Evolutionary conservation across 2,797 vertebrate species (phyloP), one percentile per base, ranked within the genome.

Genomic region (Graptemys geographica): DNA sequence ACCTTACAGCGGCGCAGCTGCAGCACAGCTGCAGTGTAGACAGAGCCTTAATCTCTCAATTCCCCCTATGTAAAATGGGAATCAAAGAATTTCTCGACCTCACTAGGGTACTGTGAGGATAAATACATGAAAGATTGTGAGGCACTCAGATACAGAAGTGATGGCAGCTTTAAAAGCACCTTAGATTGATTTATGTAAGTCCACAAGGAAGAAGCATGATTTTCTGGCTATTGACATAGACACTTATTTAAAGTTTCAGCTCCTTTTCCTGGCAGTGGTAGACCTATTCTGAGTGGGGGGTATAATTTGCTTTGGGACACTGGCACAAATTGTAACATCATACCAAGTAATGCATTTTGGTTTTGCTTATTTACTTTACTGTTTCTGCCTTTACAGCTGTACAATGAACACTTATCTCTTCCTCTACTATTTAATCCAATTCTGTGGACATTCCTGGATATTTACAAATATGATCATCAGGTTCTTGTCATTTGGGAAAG

Each of bases 381-480:
- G 94, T 97, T 96, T 18, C 83, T 92, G n/a, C 86, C 62, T 97
- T 95, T 95, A 3, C 98, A 99, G 99, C 97, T 94, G 98, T 57
- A 98, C 94, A 87, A 98, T 99, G 98, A 98, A 98, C 52, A 96
- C 92, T 33, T 99, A 99, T 94, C 98, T 99, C 47, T 99, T 99
- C 93, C 89, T 97, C 19, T 99, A 99, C 89, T 99, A 99, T 96
- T 98, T 99, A 96, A 95, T 99, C 80, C 99, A 99, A 96, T 99
- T 99, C 98, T 99, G 99, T 52, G 99, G 99, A 86, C 99, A 99
- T 98, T 99, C 99, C 3, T 99, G 99, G 99, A 99, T 99, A 93
- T 98, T 99, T 97, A 98, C 99, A 8, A 99, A 99, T 76, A 99
- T 99, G 98, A 98, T 98, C 37, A 99, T 98, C 97, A 98, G 99